A percentile compares a stretch with the other conserved stretches of the same genome.
Evolutionary conservation across 1,140 invertebrate species (phyloP).

Genomic region (Acyrthosiphon pisum): DNA sequence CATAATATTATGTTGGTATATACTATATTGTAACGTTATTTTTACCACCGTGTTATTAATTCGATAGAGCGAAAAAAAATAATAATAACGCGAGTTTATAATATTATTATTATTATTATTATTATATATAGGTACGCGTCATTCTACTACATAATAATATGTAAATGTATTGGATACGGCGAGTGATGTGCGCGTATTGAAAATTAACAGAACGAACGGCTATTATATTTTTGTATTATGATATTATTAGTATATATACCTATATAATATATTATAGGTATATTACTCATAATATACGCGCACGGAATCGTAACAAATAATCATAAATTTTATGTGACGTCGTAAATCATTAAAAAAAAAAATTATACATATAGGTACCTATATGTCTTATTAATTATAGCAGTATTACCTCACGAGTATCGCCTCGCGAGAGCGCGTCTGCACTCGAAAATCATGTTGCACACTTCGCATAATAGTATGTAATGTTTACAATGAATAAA

Average conservation of each 20-base stretch:
- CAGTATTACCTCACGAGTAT: neutral
- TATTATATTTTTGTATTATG: neutral
- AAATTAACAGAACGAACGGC: neutral
- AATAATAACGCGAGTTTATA: neutral
- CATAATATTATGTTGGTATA: too few species aligned
- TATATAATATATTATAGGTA: neutral
- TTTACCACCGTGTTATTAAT: slow-evolving; percentile 3
- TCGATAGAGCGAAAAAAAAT: neutral
- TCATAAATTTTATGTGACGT: neutral
- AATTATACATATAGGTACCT: neutral
- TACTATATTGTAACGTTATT: neutral
- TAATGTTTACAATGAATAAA: neutral
- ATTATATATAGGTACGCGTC: neutral
- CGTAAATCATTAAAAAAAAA: neutral
- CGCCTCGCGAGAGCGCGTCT: neutral
- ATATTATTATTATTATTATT: neutral
- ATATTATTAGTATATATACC: neutral
- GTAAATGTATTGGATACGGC: neutral
- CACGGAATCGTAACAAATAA: neutral
- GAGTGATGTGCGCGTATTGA: neutral
- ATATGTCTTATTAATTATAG: neutral
- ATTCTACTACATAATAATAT: neutral
- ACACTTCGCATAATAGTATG: too few species aligned
- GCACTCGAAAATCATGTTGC: neutral
- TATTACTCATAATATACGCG: neutral